Percentiles rank a stretch among this genome's conserved stretches.
Evolutionary conservation across 2,113 vertebrate genomes (phyloP).

Genomic region (Tapirus terrestris): DNA sequence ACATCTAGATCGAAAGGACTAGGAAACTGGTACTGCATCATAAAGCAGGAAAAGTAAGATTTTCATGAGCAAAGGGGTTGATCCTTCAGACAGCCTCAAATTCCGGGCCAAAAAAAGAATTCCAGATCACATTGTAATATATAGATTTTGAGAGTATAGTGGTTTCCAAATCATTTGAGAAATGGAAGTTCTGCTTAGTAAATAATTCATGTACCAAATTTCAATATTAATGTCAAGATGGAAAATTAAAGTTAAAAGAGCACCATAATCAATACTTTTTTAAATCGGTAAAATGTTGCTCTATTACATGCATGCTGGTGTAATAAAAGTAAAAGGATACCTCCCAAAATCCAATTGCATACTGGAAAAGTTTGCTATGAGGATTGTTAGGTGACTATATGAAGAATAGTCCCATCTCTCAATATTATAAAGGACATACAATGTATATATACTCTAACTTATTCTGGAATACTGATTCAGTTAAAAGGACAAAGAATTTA

Average conservation of each 20-base stretch:
- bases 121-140: neutral
- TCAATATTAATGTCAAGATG: neutral
- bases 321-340: neutral
- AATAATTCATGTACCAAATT: neutral
- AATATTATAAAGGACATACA: neutral
- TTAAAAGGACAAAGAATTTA: conserved; percentile 82
- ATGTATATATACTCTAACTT: conserved; percentile 80
- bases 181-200: conserved; percentile 28
- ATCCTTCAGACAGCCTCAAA: conserved; percentile 91
- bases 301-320: neutral
- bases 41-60: conserved; percentile 93
- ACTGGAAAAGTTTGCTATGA: neutral
- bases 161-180: neutral
- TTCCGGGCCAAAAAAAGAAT: conserved; percentile 88
- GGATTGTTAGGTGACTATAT: neutral
- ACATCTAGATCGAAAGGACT: conserved; percentile 90
- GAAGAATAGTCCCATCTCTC: neutral
- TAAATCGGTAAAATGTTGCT: neutral
- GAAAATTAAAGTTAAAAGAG: neutral
- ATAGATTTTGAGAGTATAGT: neutral
- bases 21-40: conserved; percentile 90
- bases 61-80: conserved; percentile 90
- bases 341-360: neutral
- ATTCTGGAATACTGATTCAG: neutral
- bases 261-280: neutral